These are phyloP conservation scores for Netelia inedita DNA, from an alignment of 2,888 invertebrate genomes.

Conservation along the genomic window DNA sequence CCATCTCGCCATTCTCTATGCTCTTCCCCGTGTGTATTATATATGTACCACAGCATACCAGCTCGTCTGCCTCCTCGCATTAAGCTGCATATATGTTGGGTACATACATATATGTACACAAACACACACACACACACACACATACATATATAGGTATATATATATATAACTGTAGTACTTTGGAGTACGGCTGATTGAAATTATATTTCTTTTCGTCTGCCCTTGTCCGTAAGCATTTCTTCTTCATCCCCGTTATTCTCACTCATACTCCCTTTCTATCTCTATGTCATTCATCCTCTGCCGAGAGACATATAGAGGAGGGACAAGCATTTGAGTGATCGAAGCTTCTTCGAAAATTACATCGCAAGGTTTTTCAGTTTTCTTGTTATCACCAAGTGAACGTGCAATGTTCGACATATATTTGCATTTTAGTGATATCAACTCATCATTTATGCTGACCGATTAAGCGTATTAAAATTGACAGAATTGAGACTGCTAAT, in stretches of 20 bases:
- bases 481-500: neutral
- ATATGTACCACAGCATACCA: constrained; percentile 35
- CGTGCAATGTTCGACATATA: neutral
- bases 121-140: neutral
- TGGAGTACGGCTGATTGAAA: constrained; percentile 75
- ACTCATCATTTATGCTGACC: too few relatives aligned
- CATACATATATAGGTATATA: neutral
- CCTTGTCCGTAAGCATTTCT: constrained; percentile 19
- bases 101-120: neutral
- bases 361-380: neutral
- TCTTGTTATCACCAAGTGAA: neutral
- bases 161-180: constrained; percentile 9
- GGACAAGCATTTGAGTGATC: constrained; percentile 11
- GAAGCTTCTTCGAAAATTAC: constrained; percentile 39
- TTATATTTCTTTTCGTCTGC: constrained; percentile 75
- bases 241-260: constrained; percentile 11
- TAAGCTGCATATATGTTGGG: neutral
- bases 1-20: constrained; percentile 46
- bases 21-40: constrained; percentile 18
- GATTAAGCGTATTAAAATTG: neutral
- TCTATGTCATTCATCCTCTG: neutral
- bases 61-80: constrained; percentile 44
- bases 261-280: neutral
- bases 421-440: neutral
- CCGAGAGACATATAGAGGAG: neutral